A percentile compares a stretch with the other conserved stretches of the same genome.
phyloP scores from a whole-genome alignment of 1,140 invertebrate genomes.

The Drosophila trapezifrons region DNA sequence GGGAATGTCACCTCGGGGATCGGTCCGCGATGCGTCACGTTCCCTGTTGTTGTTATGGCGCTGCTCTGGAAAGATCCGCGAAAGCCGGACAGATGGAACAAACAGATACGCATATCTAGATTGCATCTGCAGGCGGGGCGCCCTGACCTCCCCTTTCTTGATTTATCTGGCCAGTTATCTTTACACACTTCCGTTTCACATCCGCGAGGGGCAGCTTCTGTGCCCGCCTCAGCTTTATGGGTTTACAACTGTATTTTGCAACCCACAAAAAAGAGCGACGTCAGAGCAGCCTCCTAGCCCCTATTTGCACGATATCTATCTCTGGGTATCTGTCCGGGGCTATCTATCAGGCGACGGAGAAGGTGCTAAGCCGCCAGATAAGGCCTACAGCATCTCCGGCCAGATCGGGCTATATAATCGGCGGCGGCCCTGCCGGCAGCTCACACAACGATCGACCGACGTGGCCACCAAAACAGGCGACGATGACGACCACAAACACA shows the following conservation, averaged over 20 bases:
- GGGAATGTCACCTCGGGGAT: slow-evolving; percentile 1
- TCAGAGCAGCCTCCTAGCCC: slow-evolving; percentile 29
- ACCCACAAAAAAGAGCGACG: slow-evolving; percentile 21
- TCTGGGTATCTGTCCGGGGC: slow-evolving; percentile 25
- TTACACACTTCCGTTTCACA: slow-evolving; percentile 80
- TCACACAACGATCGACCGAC: slow-evolving; percentile 81
- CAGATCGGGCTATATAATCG: slow-evolving; percentile 60
- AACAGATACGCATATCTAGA: background rate
- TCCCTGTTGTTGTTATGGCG: background rate
- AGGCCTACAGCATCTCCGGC: slow-evolving; percentile 47
- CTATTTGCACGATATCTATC: slow-evolving; percentile 67
- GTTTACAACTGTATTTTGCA: slow-evolving; percentile 78
- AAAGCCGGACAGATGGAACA: slow-evolving; percentile 3
- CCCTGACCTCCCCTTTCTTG: slow-evolving; percentile 1
- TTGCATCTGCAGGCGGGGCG: too few relatives aligned
- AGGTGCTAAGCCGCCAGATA: slow-evolving; percentile 56
- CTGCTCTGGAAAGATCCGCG: slow-evolving; percentile 15
- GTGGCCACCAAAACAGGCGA: slow-evolving; percentile 62
- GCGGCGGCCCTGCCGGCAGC: slow-evolving; percentile 34
- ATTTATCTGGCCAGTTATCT: slow-evolving; percentile 56
- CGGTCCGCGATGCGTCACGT: slow-evolving; percentile 4
- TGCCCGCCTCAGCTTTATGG: slow-evolving; percentile 46
- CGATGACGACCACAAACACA: slow-evolving; percentile 51
- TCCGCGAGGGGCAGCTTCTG: slow-evolving; percentile 44
- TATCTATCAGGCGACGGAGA: slow-evolving; percentile 28